These are phyloP conservation scores for Drosophila tristis DNA, from an alignment of 1,140 invertebrate species.

Conservation along the genomic window DNA sequence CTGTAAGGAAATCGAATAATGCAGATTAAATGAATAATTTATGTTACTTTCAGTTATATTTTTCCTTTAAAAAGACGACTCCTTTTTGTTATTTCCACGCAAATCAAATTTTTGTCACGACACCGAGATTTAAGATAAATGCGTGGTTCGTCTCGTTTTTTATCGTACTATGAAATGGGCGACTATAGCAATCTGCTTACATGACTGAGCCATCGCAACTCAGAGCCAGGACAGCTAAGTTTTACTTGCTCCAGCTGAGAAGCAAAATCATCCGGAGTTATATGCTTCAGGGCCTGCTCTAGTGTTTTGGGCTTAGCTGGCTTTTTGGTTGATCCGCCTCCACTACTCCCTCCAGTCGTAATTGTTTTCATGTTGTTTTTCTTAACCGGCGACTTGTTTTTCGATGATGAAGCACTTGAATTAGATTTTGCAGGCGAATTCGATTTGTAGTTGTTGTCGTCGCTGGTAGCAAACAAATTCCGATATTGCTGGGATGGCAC, in stretches of 20 bases:
- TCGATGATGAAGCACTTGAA: slow-evolving; percentile 60
- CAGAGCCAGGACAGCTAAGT: slow-evolving; percentile 62
- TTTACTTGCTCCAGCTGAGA: slow-evolving; percentile 69
- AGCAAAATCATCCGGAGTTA: slow-evolving; percentile 68
- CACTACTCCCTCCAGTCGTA: neutral
- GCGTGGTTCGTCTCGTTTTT: neutral
- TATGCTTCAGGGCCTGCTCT: slow-evolving; percentile 86
- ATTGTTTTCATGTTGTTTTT: slow-evolving; percentile 33
- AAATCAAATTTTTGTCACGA: no score
- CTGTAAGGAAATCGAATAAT: slow-evolving; percentile 13
- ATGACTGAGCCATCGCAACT: slow-evolving; percentile 74
- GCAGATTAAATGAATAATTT: neutral
- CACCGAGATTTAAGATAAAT: no score
- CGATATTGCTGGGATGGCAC: slow-evolving; percentile 71
- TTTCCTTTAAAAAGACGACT: no score
- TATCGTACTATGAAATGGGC: neutral
- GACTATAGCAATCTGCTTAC: slow-evolving; percentile 35
- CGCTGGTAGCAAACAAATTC: slow-evolving; percentile 70
- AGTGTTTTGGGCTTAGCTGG: slow-evolving; percentile 87
- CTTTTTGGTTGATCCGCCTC: neutral
- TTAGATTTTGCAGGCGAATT: slow-evolving; percentile 82
- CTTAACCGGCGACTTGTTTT: slow-evolving; percentile 83
- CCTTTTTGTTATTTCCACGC: no score
- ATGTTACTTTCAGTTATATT: neutral
- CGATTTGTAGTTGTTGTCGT: slow-evolving; percentile 77